Evolutionary conservation across 2,888 invertebrate species (phyloP).

Genomic region (Xanthia togata): DNA sequence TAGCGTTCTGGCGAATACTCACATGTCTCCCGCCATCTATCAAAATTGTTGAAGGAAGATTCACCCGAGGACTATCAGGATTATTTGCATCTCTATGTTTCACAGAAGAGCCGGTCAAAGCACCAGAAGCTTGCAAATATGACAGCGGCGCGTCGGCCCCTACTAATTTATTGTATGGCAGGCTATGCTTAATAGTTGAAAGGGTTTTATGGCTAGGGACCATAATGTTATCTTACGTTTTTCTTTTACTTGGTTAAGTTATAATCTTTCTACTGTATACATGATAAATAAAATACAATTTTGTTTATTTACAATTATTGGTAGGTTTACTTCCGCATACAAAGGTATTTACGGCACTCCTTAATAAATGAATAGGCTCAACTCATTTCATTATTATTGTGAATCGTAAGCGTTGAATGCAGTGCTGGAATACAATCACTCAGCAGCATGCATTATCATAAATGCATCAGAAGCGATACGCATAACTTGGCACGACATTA

Average conservation of each 20-base stretch:
- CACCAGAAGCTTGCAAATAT: neutral
- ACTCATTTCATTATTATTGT: constrained; percentile 51
- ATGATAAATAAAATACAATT: constrained; percentile 9
- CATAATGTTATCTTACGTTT: neutral
- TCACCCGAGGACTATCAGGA: neutral
- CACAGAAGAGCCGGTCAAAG: neutral
- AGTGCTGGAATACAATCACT: constrained; percentile 69
- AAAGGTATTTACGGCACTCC: constrained; percentile 38
- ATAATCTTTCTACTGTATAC: neutral
- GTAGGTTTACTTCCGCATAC: constrained; percentile 19
- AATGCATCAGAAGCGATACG: constrained; percentile 81
- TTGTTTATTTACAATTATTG: constrained; percentile 2
- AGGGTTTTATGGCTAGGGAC: neutral
- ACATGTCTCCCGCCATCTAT: constrained; percentile 2
- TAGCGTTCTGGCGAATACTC: neutral
- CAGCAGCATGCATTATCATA: constrained; percentile 76
- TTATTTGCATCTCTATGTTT: neutral
- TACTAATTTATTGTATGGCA: neutral
- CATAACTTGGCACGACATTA: constrained; percentile 83
- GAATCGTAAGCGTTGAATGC: constrained; percentile 66
- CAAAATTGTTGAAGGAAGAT: constrained; percentile 16
- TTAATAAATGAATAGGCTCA: constrained; percentile 38
- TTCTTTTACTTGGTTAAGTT: constrained; percentile 7
- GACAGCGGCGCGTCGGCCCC: too few relatives aligned
- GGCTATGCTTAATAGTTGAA: neutral